Evolutionary conservation across 1,140 invertebrate species (phyloP), one percentile per base, ranked within the genome.

Genomic region (Aphis gossypii): DNA sequence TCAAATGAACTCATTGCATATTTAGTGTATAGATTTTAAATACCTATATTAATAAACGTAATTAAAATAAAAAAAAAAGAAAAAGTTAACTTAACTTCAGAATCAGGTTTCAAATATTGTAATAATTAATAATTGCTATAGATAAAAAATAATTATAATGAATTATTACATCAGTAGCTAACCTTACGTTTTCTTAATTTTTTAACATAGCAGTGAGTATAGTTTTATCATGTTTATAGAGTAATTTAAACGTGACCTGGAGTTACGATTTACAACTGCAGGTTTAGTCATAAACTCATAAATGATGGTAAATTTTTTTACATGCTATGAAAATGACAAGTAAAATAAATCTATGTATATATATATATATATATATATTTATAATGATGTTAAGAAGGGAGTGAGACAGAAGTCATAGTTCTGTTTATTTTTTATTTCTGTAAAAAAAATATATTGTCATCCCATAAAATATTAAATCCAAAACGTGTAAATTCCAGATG

Each of bases 401-500:
- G 14, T n/a, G 60, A 14, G 60, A 76, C 60, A 30, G n/a, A 76
- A 76, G 60, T 76, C n/a, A n/a, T 76, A n/a, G 60, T 76, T n/a
- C 11, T 68, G 30, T n/a, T n/a, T 68, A n/a, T 68, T 68, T 60
- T 60, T 60, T 60, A 25, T 68, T 68, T 68, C 0, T 30, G 18
- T 4, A 21, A 68, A 51, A n/a, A n/a, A 76, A n/a, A 76, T 76
- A 20, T 76, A 76, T 18, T 76, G 60, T n/a, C 14, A 6, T 14
- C n/a, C n/a, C 60, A 76, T 76, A 76, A 76, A 76, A 76, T 76
- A 76, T 35, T 76, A 35, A 76, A 76, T n/a, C n/a, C n/a, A 76
- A n/a, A 18, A n/a, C 30, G 60, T 76, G n/a, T 76, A n/a, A 76
- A 76, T n/a, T 76, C 30, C 60, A 76, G 60, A 76, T 76, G n/a